These are phyloP conservation scores for Heliangelus exortis DNA, from an alignment of 2,797 vertebrate genomes.

Conservation along the genomic window DNA sequence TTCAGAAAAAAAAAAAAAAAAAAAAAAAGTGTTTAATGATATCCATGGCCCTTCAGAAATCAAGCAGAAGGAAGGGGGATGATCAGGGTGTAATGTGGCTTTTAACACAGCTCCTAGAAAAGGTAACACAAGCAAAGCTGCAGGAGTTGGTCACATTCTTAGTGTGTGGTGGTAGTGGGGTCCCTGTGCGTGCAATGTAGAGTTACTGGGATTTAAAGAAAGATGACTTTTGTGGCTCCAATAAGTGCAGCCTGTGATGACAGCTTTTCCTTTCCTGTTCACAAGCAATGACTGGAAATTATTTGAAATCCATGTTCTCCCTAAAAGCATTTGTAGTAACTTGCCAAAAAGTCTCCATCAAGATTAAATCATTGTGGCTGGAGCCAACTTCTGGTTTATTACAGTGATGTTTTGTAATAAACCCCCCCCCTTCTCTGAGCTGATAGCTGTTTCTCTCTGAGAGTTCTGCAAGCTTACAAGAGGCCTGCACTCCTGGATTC, in stretches of 20 bases:
- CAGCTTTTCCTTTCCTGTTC: neutral
- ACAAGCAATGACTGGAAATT: neutral
- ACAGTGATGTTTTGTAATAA: neutral
- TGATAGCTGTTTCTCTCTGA: neutral
- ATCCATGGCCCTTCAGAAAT: neutral
- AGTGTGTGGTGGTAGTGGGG: no score
- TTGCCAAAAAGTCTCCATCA: neutral
- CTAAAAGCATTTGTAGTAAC: conserved; percentile 21
- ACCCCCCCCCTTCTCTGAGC: neutral
- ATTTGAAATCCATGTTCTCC: neutral
- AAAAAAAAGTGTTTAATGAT: no score
- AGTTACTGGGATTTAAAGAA: neutral
- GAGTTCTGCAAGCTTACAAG: neutral
- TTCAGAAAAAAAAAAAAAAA: neutral
- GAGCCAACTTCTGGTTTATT: neutral
- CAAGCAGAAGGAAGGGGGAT: neutral
- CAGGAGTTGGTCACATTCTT: neutral
- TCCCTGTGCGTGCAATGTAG: neutral
- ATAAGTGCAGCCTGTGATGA: neutral
- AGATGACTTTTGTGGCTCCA: neutral
- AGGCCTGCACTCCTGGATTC: neutral
- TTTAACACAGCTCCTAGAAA: neutral
- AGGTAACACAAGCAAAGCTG: neutral
- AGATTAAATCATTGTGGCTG: neutral
- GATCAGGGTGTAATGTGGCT: neutral